Percentiles rank a stretch among this genome's conserved stretches.
Conservation (phyloP, 2,888 invertebrate genomes). For the Caenorhabditis afra region DNA sequence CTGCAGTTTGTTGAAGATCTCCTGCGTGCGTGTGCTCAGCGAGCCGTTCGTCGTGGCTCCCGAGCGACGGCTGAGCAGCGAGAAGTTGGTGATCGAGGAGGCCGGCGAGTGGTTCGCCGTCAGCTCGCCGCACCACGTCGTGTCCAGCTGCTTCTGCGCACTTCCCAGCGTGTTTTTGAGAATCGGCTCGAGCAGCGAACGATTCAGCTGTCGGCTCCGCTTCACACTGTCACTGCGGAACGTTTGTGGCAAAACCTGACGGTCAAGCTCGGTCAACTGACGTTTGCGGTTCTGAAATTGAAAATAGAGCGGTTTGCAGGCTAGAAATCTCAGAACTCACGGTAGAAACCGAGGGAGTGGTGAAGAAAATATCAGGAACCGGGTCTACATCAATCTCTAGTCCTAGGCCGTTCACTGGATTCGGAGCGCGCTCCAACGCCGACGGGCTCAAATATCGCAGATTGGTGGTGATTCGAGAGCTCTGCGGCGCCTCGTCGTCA, state of each 20-base stretch:
- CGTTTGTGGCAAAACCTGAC: slow-evolving; percentile 22
- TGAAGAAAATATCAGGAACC: slow-evolving; percentile 50
- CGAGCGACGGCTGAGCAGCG: slow-evolving; percentile 44
- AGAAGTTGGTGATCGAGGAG: slow-evolving; percentile 52
- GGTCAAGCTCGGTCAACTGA: slow-evolving; percentile 55
- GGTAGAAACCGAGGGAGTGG: slow-evolving; percentile 22
- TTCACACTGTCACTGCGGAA: slow-evolving; percentile 48
- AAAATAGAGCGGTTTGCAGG: too few relatives aligned
- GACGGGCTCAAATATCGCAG: slow-evolving; percentile 54
- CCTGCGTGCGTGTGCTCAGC: slow-evolving; percentile 53
- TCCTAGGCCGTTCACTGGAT: slow-evolving; percentile 18
- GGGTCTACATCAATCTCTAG: slow-evolving; percentile 47
- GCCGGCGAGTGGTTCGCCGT: slow-evolving; percentile 52
- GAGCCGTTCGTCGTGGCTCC: slow-evolving; percentile 43
- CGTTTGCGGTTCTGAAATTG: slow-evolving; percentile 55
- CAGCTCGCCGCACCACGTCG: slow-evolving; percentile 54
- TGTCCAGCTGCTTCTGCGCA: slow-evolving; percentile 19
- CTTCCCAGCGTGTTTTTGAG: background rate
- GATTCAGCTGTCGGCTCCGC: slow-evolving; percentile 36
- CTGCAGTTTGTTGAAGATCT: slow-evolving; percentile 46
- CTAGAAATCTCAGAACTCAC: slow-evolving; percentile 26
- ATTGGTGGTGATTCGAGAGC: background rate
- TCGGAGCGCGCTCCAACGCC: slow-evolving; percentile 17
- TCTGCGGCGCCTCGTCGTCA: slow-evolving; percentile 9
- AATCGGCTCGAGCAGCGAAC: slow-evolving; percentile 49